Evolutionary conservation across 2,888 invertebrate genomes (phyloP).

Genomic region (Diaphora mendica): DNA sequence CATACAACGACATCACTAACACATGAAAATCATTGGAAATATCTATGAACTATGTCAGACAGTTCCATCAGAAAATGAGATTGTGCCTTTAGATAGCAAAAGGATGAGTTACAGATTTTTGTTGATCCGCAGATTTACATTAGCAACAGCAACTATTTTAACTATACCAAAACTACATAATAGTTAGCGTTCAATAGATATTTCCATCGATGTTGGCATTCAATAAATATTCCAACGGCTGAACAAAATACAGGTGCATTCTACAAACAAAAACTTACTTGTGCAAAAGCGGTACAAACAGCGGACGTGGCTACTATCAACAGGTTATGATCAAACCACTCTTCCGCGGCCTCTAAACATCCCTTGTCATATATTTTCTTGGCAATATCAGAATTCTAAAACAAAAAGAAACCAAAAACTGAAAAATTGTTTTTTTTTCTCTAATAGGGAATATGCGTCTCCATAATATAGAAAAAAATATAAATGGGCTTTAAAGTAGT

Average conservation of each 20-base stretch:
- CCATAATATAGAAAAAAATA: too few relatives aligned
- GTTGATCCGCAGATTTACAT: too few relatives aligned
- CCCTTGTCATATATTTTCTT: conserved; percentile 97
- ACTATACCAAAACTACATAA: not conserved
- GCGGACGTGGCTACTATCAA: conserved; percentile 96
- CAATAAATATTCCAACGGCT: not conserved
- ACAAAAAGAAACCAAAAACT: conserved; percentile 75
- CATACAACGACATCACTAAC: not conserved
- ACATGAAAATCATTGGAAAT: not conserved
- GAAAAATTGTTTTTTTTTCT: conserved; percentile 39
- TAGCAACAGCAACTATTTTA: not conserved
- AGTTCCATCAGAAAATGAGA: not conserved
- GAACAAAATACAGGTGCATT: conserved; percentile 54
- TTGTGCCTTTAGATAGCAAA: not conserved
- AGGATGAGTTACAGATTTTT: not conserved
- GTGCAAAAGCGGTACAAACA: conserved; percentile 96
- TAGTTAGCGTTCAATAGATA: not conserved
- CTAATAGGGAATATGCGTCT: too few relatives aligned
- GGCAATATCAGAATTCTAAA: conserved; percentile 91
- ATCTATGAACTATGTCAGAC: not conserved
- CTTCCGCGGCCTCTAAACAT: conserved; percentile 96
- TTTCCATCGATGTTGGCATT: not conserved
- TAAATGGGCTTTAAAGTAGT: too few relatives aligned
- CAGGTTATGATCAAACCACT: conserved; percentile 98
- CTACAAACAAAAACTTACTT: conserved; percentile 89